Evolutionary conservation across 2,113 vertebrate genomes (phyloP), one percentile per base, ranked within the genome.

Genomic region (Paraplagusia blochii): DNA sequence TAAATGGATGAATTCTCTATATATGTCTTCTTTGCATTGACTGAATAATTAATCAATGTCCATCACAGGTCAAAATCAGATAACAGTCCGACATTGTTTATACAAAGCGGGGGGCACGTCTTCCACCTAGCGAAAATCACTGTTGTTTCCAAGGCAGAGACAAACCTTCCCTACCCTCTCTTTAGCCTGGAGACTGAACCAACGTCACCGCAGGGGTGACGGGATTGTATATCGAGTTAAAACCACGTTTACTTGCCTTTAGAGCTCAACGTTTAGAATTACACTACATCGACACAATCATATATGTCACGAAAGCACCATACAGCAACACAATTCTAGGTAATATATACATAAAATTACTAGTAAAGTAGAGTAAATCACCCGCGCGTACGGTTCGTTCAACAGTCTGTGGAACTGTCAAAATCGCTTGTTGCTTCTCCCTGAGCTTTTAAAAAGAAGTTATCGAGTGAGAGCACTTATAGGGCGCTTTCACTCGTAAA

Each of bases 71-170:
- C 22, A 29, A 29, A 6, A 29, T 2, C 22, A 29, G 6, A 29
- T 29, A 29, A 76, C 66, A 72, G 68, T 63, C 57, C 68, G 72
- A 1, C 62, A 14, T 67, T 77, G 82, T 69, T 85, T 80, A 4
- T 78, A 87, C 87, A 80, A 85, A 90, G 81, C 74, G 77, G 56
- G 59, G 68, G 74, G 49, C 74, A 77, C 79, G 84, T 88, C 80
- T 86, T 78, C 54, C 39, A 56, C 78, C 53, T 46, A 60, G 63
- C 60, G 79, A 88, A 82, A 88, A 84, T 86, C 88, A 80, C 77
- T 80, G 83, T 77, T 88, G 90, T 91, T 90, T 86, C 90, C 89
- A 79, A 68, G 88, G 89, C 65, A 91, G 90, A 89, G 85, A 70
- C 75, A 48, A 13, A 7, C 46, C 83, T 16, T 69, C 82, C 79